Percentiles rank a stretch among this genome's conserved stretches.
Conservation (phyloP, 2,797 vertebrate species). For the Babyrousa celebensis region DNA sequence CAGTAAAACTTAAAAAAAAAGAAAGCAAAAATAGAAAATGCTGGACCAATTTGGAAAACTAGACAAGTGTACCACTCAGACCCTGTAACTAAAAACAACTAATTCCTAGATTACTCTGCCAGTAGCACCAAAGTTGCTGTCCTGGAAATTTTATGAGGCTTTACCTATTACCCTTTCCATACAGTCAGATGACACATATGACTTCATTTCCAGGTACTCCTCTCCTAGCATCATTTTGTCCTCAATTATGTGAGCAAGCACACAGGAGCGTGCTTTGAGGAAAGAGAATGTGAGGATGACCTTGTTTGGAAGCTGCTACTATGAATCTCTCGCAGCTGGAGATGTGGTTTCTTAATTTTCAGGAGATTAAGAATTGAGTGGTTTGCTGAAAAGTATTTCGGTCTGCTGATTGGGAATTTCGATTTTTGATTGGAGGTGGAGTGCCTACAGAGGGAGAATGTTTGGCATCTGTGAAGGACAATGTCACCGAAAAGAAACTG, state of each 20-base stretch:
- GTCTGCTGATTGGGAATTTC: constrained; percentile 54
- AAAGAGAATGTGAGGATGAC: background rate
- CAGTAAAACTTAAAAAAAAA: too few relatives aligned
- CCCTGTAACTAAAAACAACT: background rate
- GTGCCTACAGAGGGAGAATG: background rate
- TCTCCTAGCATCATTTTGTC: background rate
- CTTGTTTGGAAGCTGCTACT: background rate
- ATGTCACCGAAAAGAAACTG: constrained; percentile 69
- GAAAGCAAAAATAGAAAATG: background rate
- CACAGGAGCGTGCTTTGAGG: background rate
- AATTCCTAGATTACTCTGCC: background rate
- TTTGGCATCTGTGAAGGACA: background rate
- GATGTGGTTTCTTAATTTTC: constrained; percentile 27
- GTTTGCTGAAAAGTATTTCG: constrained; percentile 26
- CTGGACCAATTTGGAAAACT: background rate
- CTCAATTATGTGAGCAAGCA: background rate
- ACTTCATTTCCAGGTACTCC: background rate
- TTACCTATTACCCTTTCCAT: background rate
- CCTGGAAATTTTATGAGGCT: background rate
- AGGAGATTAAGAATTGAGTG: constrained; percentile 56
- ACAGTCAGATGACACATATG: accelerated
- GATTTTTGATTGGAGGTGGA: constrained; percentile 37
- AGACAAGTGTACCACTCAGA: background rate
- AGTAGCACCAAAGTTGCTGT: background rate
- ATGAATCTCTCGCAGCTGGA: background rate